Conservation (phyloP, 2,888 invertebrate species). For the Leptinotarsa tumamoca region DNA sequence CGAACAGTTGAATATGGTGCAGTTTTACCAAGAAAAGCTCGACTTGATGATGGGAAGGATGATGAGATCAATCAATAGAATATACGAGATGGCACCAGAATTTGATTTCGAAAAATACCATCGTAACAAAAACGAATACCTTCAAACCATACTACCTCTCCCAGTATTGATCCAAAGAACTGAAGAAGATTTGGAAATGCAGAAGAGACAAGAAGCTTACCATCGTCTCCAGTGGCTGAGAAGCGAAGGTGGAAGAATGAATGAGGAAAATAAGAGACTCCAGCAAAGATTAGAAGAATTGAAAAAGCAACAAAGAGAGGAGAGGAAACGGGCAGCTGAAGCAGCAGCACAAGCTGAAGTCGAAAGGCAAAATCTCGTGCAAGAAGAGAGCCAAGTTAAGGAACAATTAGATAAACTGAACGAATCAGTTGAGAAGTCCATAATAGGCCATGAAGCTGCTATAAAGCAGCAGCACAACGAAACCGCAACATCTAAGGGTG, state of each 20-base stretch:
- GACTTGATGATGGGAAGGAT: conserved; percentile 57
- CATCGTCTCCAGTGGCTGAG: conserved; percentile 64
- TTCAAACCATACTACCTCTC: conserved; percentile 45
- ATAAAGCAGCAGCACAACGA: conserved; percentile 47
- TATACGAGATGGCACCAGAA: conserved; percentile 58
- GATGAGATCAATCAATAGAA: conserved; percentile 61
- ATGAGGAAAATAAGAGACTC: conserved; percentile 60
- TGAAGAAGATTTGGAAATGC: conserved; percentile 57
- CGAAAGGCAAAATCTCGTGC: conserved; percentile 52
- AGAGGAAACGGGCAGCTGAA: conserved; percentile 51
- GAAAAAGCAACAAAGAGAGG: conserved; percentile 57
- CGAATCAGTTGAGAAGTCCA: conserved; percentile 57
- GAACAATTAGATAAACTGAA: conserved; percentile 59
- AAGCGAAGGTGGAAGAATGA: conserved; percentile 62
- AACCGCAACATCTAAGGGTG: conserved; percentile 16
- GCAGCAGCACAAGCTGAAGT: conserved; percentile 48
- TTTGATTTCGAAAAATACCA: conserved; percentile 63
- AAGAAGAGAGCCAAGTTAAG: conserved; percentile 57
- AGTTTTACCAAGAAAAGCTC: conserved; percentile 58
- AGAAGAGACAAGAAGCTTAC: conserved; percentile 61
- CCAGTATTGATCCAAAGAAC: conserved; percentile 48
- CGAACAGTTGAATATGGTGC: conserved; percentile 61
- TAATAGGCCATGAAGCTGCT: conserved; percentile 57
- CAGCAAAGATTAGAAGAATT: conserved; percentile 57
- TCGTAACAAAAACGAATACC: conserved; percentile 55